Evolutionary conservation across 2,888 invertebrate species (phyloP).

Genomic region (Selenia dentaria): DNA sequence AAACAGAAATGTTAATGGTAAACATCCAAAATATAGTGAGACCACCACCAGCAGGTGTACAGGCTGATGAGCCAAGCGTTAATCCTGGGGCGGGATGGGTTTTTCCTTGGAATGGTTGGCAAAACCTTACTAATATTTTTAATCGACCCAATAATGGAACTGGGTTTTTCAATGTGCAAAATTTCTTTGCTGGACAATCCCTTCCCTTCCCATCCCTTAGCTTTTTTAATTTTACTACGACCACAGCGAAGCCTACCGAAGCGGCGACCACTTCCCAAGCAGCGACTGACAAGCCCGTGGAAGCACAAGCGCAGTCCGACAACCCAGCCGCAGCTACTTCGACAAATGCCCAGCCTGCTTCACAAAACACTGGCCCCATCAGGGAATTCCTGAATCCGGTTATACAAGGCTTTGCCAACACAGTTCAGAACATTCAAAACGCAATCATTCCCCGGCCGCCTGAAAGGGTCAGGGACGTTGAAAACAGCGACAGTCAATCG

Average conservation of each 20-base stretch:
- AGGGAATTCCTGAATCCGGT: constrained; percentile 51
- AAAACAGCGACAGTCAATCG: constrained; percentile 37
- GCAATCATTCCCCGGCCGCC: constrained; percentile 40
- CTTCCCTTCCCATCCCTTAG: too few relatives aligned
- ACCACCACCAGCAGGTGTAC: constrained; percentile 8
- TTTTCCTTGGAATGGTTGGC: too few relatives aligned
- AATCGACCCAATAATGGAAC: too few relatives aligned
- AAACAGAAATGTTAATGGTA: neutral
- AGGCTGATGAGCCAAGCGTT: constrained; percentile 18
- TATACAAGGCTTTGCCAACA: constrained; percentile 39
- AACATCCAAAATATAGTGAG: neutral
- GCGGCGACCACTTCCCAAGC: neutral
- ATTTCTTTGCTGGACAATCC: too few relatives aligned
- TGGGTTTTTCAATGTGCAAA: too few relatives aligned
- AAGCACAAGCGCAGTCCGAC: constrained; percentile 5
- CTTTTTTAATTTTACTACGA: neutral
- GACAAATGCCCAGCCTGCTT: constrained; percentile 2
- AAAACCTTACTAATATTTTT: too few relatives aligned
- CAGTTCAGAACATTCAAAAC: constrained; percentile 42
- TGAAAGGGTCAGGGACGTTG: constrained; percentile 50
- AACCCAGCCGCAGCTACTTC: neutral
- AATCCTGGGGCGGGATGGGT: neutral
- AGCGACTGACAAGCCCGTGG: constrained; percentile 9
- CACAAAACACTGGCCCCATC: constrained; percentile 43
- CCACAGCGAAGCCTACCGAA: constrained; percentile 4